Evolutionary conservation across 2,888 invertebrate species (phyloP).

Genomic region (Mesochorus sp.): DNA sequence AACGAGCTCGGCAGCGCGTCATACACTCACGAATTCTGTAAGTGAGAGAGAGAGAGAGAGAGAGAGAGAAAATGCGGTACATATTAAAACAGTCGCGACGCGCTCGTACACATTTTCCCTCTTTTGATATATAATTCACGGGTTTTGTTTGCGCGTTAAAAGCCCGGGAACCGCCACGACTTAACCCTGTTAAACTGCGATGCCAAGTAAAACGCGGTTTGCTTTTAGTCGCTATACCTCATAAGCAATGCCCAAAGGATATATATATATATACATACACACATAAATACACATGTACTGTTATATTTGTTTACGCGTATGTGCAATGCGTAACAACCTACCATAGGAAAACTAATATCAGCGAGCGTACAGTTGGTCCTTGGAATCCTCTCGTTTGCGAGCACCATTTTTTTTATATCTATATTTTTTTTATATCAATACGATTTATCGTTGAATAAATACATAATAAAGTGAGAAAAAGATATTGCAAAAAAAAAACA

Average conservation of each 20-base stretch:
- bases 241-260: constrained; percentile 80
- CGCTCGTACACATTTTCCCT: constrained; percentile 71
- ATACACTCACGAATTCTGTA: constrained; percentile 69
- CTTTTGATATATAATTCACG: constrained; percentile 81
- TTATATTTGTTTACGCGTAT: neutral
- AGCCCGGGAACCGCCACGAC: constrained; percentile 80
- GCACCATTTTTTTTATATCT: neutral
- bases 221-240: constrained; percentile 77
- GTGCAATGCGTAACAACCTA: neutral
- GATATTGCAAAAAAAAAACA: neutral
- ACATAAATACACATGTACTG: neutral
- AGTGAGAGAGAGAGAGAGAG: too few relatives aligned
- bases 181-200: constrained; percentile 81
- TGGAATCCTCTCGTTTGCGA: too few relatives aligned
- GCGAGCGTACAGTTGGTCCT: too few relatives aligned
- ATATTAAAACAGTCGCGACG: constrained; percentile 79
- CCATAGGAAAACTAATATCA: neutral
- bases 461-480: neutral
- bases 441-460: too few relatives aligned
- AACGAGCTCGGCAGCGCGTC: too few relatives aligned
- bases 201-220: constrained; percentile 81
- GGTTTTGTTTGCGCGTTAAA: constrained; percentile 81
- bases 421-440: too few relatives aligned
- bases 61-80: too few relatives aligned
- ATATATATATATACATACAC: constrained; percentile 1